phyloP scores from a whole-genome alignment of 2,797 vertebrate genomes.

The Aratinga solstitialis region DNA sequence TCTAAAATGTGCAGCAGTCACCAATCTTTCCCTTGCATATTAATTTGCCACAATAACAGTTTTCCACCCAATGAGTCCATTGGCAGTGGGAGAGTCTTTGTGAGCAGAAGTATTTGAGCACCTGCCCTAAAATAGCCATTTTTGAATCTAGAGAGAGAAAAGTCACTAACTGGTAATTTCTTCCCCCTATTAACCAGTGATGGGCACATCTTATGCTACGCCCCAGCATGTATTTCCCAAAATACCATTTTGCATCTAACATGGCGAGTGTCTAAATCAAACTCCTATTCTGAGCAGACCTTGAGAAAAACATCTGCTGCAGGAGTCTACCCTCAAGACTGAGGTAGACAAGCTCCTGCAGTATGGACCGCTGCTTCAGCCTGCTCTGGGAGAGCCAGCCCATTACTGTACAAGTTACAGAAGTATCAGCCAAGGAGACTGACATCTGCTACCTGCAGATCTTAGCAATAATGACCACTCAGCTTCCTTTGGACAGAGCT shows the following conservation, averaged over 20 bases:
- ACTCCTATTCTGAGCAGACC: neutral
- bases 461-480: neutral
- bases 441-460: neutral
- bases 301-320: neutral
- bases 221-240: neutral
- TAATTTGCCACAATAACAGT: neutral
- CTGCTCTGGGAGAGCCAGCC: neutral
- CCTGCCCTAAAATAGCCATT: neutral
- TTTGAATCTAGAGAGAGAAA: neutral
- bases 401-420: neutral
- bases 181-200: neutral
- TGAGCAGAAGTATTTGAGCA: neutral
- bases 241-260: neutral
- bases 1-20: neutral
- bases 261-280: neutral
- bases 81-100: neutral
- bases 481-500: neutral
- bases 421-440: neutral
- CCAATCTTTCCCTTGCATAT: neutral
- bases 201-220: neutral
- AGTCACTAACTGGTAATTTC: neutral
- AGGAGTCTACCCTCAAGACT: neutral
- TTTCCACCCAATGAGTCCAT: neutral
- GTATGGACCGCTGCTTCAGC: neutral
- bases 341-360: neutral